These are phyloP conservation scores for Pygoscelis adeliae DNA, from an alignment of 2,113 vertebrate species.

Conservation along the genomic window DNA sequence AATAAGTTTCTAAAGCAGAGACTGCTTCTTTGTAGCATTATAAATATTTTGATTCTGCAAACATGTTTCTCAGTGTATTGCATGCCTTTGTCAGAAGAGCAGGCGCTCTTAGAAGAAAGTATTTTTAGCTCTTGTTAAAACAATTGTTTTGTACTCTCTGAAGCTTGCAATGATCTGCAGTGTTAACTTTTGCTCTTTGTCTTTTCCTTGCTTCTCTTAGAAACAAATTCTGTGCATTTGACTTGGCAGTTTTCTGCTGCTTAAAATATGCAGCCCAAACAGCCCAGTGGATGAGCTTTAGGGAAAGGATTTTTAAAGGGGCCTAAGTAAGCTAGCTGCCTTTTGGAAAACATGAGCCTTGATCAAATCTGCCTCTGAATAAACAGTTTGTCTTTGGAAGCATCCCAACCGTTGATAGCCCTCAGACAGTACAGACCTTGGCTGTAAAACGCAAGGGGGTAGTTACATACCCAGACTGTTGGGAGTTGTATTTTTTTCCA, in stretches of 20 bases:
- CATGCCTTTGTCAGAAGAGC: neutral
- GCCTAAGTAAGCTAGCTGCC: neutral
- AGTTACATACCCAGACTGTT: neutral
- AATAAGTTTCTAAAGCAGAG: neutral
- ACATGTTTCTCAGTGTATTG: neutral
- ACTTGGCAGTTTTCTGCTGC: neutral
- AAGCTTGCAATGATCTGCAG: neutral
- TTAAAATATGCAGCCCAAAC: neutral
- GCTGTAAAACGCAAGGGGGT: neutral
- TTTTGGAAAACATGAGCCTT: neutral
- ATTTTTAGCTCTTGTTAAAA: conserved; percentile 21
- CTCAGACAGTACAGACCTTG: neutral
- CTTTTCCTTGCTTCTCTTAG: neutral
- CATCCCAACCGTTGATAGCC: neutral
- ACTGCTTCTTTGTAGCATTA: neutral
- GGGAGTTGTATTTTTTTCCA: neutral
- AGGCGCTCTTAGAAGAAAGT: neutral
- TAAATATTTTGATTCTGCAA: neutral
- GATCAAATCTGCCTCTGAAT: neutral
- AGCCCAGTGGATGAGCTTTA: neutral
- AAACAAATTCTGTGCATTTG: conserved; percentile 3
- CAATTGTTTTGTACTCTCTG: neutral
- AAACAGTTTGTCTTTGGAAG: neutral
- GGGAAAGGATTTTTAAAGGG: neutral
- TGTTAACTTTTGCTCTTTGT: neutral